Base-by-base conservation (phyloP, 2,113 vertebrate genomes). In the Taurulus bubalis region DNA sequence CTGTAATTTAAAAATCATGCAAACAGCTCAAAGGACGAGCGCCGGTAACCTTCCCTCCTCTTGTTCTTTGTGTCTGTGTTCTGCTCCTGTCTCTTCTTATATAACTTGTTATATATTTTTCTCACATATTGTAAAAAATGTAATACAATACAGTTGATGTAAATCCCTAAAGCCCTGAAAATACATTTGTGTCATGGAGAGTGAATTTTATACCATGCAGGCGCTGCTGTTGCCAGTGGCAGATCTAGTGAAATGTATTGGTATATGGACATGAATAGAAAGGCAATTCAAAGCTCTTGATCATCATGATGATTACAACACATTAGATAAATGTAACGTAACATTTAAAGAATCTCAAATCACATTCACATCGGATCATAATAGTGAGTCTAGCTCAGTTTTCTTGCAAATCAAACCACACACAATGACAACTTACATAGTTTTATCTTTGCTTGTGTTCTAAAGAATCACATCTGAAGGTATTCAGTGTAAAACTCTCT, bases 1-100 rank as follows among this genome's bases (percentile, higher is more conserved):
- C 84, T 90, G 88, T 92, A 84, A 93, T 93, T 92, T 74, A 1
- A 67, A 68, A 93, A 92, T 88, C 84, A 93, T 89, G 90, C 71
- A 63, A 86, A 79, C 79, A 85, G 55, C 77, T 85, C 83, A 66
- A 49, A 80, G 53, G 40, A 59, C 34, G 70, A 26, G 2, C 8
- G 5, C 14, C 8, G 3, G 20, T 6, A 3, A 64, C 7, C 22
- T 26, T 22, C 59, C 59, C 15, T 14, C 1, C 28, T 40, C 28
- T 28, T 32, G 4, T 51, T 77, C 75, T 63, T 40, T 62, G 32
- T 38, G 42, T 51, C 56, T 51, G 45, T 24, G 30, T 22, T 32
- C 22, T 20, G 22, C 38, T 28, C 1, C 36, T 47, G 28, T 55
- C 6, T 40, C 38, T 47, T n/a, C 7, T 20, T 36, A 20, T 69